Evolutionary conservation across 2,113 vertebrate genomes (phyloP).

Genomic region (Trichomycterus rosablanca): DNA sequence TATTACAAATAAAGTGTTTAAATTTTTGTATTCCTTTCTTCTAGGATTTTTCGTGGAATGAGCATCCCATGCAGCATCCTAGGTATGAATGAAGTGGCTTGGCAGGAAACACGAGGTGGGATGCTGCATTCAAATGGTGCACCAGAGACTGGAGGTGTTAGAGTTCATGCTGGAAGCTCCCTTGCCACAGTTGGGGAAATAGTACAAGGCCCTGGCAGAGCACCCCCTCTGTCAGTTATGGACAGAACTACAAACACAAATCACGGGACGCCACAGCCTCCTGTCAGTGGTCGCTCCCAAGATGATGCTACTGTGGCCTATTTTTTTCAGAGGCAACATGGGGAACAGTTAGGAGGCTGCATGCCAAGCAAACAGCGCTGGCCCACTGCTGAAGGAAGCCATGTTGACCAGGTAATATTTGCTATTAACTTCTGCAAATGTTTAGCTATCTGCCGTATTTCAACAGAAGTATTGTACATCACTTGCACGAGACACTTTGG

Average conservation of each 20-base stretch:
- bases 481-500: too few relatives aligned
- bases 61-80: slow-evolving; percentile 74
- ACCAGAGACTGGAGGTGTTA: slow-evolving; percentile 59
- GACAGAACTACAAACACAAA: slow-evolving; percentile 54
- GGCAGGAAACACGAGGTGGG: slow-evolving; percentile 72
- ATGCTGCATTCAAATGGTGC: slow-evolving; percentile 66
- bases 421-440: too few relatives aligned
- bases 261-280: slow-evolving; percentile 57
- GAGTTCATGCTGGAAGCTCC: slow-evolving; percentile 54
- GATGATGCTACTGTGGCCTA: slow-evolving; percentile 63
- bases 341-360: slow-evolving; percentile 63
- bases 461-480: too few relatives aligned
- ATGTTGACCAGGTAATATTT: slow-evolving; percentile 57
- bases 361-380: slow-evolving; percentile 61
- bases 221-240: slow-evolving; percentile 57
- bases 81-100: slow-evolving; percentile 76
- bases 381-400: slow-evolving; percentile 63
- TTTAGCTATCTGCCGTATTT: too few relatives aligned
- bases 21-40: too few relatives aligned
- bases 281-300: slow-evolving; percentile 62
- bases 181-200: slow-evolving; percentile 53
- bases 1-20: too few relatives aligned
- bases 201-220: slow-evolving; percentile 54
- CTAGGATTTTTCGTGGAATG: slow-evolving; percentile 67
- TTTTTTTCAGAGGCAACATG: slow-evolving; percentile 71